These are phyloP conservation scores for Clytia hemisphaerica DNA, from an alignment of 30 jellyfish, hydroid and myxozoan species.

Conservation along the genomic window DNA sequence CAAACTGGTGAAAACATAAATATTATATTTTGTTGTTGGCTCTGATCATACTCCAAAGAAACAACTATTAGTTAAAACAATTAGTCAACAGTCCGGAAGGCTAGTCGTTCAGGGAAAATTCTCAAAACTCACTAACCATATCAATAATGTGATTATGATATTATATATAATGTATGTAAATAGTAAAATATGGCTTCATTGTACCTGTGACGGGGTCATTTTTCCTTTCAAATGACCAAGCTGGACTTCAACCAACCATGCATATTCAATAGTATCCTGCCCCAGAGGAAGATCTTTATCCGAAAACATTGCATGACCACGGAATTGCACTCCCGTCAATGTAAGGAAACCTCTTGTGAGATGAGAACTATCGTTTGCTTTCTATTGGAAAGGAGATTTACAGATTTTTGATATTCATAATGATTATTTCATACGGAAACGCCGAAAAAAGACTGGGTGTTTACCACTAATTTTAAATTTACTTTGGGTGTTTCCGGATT, in stretches of 20 bases:
- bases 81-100: too few relatives aligned
- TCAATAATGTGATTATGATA: background rate
- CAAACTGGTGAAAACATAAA: too few relatives aligned
- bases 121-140: too few relatives aligned
- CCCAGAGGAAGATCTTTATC: conserved; percentile 75
- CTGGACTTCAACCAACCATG: conserved; percentile 86
- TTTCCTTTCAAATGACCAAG: conserved; percentile 79
- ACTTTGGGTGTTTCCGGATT: too few relatives aligned
- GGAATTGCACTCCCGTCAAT: conserved; percentile 86
- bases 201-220: conserved; percentile 35
- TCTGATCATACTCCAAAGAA: too few relatives aligned
- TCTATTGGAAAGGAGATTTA: too few relatives aligned
- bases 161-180: background rate
- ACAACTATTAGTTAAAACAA: too few relatives aligned
- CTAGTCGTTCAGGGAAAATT: too few relatives aligned
- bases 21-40: background rate
- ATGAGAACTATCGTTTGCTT: conserved; percentile 81
- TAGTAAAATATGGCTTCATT: background rate
- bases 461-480: too few relatives aligned
- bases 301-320: conserved; percentile 97
- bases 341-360: conserved; percentile 62
- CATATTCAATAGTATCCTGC: conserved; percentile 78
- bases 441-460: conserved; percentile 51
- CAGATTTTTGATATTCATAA: too few relatives aligned
- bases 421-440: too few relatives aligned